These are phyloP conservation scores for Drosophila prolongata DNA, from an alignment of 2,888 invertebrate species.

Conservation along the genomic window DNA sequence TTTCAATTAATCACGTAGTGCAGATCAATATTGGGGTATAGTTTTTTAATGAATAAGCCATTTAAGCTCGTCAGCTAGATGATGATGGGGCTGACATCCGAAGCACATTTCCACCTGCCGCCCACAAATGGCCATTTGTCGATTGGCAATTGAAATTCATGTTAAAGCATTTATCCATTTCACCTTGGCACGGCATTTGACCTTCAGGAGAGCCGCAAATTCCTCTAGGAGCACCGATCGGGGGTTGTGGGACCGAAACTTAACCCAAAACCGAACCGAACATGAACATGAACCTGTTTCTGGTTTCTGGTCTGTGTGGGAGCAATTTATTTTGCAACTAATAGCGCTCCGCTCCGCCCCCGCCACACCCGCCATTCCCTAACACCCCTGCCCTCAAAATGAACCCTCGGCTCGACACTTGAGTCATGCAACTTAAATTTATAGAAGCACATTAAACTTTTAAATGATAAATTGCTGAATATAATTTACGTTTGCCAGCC, in stretches of 20 bases:
- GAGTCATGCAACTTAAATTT: slow-evolving; percentile 77
- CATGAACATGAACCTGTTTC: slow-evolving; percentile 46
- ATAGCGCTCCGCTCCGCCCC: slow-evolving; percentile 51
- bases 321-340: slow-evolving; percentile 72
- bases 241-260: slow-evolving; percentile 14
- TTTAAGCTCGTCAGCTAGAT: not conserved
- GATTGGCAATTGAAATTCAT: slow-evolving; percentile 46
- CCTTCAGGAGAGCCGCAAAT: slow-evolving; percentile 55
- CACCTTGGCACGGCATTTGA: slow-evolving; percentile 51
- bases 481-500: slow-evolving; percentile 69
- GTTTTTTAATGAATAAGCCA: not conserved
- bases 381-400: too few relatives aligned
- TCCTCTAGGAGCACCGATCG: slow-evolving; percentile 13
- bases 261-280: slow-evolving; percentile 43
- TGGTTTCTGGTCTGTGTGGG: slow-evolving; percentile 33
- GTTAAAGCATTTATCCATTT: slow-evolving; percentile 43
- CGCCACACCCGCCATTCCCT: not conserved
- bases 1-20: not conserved
- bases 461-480: slow-evolving; percentile 79
- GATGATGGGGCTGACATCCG: not conserved
- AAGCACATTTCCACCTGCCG: not conserved
- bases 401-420: slow-evolving; percentile 33
- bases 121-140: slow-evolving; percentile 30
- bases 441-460: slow-evolving; percentile 80
- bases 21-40: not conserved